These are phyloP conservation scores for Poecilus cupreus DNA, from an alignment of 2,888 invertebrate species.

Conservation along the genomic window DNA sequence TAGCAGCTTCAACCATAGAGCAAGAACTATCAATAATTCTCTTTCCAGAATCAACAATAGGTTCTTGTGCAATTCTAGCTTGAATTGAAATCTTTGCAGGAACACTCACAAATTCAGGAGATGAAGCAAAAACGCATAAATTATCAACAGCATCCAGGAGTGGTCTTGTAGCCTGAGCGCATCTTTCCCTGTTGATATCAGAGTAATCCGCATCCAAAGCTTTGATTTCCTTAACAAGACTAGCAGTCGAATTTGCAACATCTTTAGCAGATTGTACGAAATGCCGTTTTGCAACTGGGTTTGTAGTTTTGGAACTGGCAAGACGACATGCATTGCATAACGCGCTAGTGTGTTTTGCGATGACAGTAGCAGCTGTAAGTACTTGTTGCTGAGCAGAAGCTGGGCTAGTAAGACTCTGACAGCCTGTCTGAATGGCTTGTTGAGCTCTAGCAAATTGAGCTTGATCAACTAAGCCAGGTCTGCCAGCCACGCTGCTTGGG, in stretches of 20 bases:
- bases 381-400: slow-evolving; percentile 88
- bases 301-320: slow-evolving; percentile 92
- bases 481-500: slow-evolving; percentile 90
- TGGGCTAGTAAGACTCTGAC: slow-evolving; percentile 83
- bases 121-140: slow-evolving; percentile 93
- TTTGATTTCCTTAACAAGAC: slow-evolving; percentile 96
- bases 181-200: slow-evolving; percentile 83
- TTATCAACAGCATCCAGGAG: slow-evolving; percentile 91
- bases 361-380: slow-evolving; percentile 91
- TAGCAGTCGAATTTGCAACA: slow-evolving; percentile 96
- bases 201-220: slow-evolving; percentile 89
- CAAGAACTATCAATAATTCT: slow-evolving; percentile 89
- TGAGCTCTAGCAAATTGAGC: slow-evolving; percentile 91
- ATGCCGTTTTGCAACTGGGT: slow-evolving; percentile 94
- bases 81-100: slow-evolving; percentile 93
- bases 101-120: slow-evolving; percentile 93
- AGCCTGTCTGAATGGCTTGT: slow-evolving; percentile 92
- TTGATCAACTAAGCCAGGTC: slow-evolving; percentile 92
- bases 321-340: slow-evolving; percentile 96
- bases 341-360: slow-evolving; percentile 96
- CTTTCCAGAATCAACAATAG: slow-evolving; percentile 88
- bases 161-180: slow-evolving; percentile 87
- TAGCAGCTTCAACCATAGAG: slow-evolving; percentile 93
- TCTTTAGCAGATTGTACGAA: slow-evolving; percentile 99
- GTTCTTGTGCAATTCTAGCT: slow-evolving; percentile 89